Conservation (phyloP, 2,797 vertebrate genomes). For the Macrochelys suwanniensis region DNA sequence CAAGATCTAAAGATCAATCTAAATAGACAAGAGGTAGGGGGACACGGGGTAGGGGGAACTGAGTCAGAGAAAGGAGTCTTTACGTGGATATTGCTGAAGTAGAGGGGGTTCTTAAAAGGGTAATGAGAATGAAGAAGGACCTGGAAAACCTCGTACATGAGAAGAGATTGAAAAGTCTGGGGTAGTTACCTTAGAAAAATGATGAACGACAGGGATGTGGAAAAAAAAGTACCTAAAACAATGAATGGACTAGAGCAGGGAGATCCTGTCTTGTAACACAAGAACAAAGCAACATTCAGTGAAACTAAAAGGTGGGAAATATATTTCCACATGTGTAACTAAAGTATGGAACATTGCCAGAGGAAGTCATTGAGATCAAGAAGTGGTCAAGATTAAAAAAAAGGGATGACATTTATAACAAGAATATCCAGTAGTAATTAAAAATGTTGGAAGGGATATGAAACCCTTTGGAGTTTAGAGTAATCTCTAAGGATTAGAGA, state of each 20-base stretch:
- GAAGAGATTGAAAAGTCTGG: not conserved
- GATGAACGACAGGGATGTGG: not conserved
- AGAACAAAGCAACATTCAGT: not conserved
- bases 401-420: not conserved
- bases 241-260: constrained; percentile 13
- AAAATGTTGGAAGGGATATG: not conserved
- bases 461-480: not conserved
- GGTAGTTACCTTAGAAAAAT: not conserved
- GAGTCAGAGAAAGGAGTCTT: not conserved
- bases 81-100: not conserved
- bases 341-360: not conserved
- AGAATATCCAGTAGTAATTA: not conserved
- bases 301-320: not conserved
- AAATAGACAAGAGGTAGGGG: not conserved
- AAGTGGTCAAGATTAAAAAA: not conserved
- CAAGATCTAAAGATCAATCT: not conserved
- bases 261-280: not conserved
- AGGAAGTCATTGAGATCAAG: not conserved
- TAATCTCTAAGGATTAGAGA: not conserved
- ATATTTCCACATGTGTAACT: not conserved
- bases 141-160: not conserved
- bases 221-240: constrained; percentile 9
- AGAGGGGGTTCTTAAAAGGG: constrained; percentile 13
- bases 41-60: not conserved
- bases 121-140: not conserved